phyloP scores from a whole-genome alignment of 2,797 vertebrate genomes.

The Craterocephalus amniculus region DNA sequence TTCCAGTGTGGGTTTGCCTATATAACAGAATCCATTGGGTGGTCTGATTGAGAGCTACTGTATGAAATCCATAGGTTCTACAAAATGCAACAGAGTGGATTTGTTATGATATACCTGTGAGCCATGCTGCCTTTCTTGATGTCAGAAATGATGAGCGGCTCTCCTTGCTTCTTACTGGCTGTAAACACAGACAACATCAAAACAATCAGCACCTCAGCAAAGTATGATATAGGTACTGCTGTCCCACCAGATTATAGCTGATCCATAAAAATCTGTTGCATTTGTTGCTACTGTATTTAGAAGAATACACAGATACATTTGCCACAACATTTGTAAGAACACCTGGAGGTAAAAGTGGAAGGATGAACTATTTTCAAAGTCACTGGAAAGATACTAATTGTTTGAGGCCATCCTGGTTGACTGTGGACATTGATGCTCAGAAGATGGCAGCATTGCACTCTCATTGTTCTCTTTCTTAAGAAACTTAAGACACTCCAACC shows the following conservation, averaged over 20 bases:
- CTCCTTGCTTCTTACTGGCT: constrained; percentile 93
- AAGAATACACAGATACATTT: no score
- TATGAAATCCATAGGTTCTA: no score
- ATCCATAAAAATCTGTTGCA: no score
- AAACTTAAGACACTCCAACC: not conserved
- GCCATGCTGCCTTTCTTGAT: constrained; percentile 98
- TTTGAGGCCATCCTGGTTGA: not conserved
- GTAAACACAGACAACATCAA: constrained; percentile 60
- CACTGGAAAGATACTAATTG: no score
- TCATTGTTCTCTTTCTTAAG: not conserved
- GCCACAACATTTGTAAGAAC: no score
- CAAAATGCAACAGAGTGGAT: not conserved
- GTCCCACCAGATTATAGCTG: not conserved
- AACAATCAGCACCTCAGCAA: constrained; percentile 7
- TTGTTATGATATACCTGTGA: constrained; percentile 84
- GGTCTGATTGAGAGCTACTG: no score
- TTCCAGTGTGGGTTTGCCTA: no score
- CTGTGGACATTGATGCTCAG: constrained; percentile 11
- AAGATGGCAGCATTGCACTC: constrained; percentile 43
- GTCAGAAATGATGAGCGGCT: constrained; percentile 96
- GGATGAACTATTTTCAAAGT: no score
- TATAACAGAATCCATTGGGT: no score
- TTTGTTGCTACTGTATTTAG: not conserved
- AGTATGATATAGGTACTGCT: not conserved
- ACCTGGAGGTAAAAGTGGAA: no score